Evolutionary conservation across 2,888 invertebrate species (phyloP).

Genomic region (Polietes domitor): DNA sequence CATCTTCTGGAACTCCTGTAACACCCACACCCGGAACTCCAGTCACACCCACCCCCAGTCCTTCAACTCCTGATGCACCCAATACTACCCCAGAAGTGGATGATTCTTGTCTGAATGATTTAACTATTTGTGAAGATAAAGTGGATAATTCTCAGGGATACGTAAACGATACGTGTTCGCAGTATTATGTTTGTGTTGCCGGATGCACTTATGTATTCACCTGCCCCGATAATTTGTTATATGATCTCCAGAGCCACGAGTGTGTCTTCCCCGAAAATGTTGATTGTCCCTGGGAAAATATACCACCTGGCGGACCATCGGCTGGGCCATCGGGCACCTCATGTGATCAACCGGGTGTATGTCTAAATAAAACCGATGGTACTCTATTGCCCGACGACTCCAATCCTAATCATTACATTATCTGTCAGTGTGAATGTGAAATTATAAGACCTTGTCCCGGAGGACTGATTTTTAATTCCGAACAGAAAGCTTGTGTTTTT

Average conservation of each 20-base stretch:
- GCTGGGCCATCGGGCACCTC: conserved; percentile 72
- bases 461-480: conserved; percentile 56
- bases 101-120: conserved; percentile 59
- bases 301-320: too few relatives aligned
- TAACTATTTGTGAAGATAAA: conserved; percentile 56
- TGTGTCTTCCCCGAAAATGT: conserved; percentile 72
- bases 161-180: conserved; percentile 50
- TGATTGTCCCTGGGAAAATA: conserved; percentile 68
- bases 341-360: conserved; percentile 66
- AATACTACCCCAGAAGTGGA: too few relatives aligned
- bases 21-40: neutral
- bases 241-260: conserved; percentile 42
- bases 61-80: conserved; percentile 5
- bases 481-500: too few relatives aligned
- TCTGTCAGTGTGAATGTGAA: conserved; percentile 54
- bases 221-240: conserved; percentile 73
- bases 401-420: conserved; percentile 3
- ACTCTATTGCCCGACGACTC: neutral
- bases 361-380: conserved; percentile 38
- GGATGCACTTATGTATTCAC: conserved; percentile 61
- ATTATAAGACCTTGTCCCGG: conserved; percentile 52
- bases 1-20: neutral
- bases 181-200: conserved; percentile 66
- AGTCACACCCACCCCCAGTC: neutral
- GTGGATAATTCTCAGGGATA: neutral